Conservation (phyloP, 1,140 invertebrate genomes). For the Sycobia sp. region DNA sequence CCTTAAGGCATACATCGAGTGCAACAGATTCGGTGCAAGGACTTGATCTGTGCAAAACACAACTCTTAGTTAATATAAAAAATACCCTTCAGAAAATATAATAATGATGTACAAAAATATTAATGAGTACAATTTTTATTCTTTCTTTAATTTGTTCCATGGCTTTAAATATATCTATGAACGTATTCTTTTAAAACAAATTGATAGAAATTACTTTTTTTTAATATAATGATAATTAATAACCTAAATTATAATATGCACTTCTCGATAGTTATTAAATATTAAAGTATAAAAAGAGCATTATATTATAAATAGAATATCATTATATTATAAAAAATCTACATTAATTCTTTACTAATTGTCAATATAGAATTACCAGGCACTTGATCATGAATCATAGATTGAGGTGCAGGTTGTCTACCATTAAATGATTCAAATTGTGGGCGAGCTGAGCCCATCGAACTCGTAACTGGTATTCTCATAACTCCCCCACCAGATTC, state of each 20-base stretch:
- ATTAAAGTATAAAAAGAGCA: too few relatives aligned
- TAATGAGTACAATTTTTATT: too few relatives aligned
- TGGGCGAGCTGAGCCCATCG: constrained; percentile 29
- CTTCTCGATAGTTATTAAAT: too few relatives aligned
- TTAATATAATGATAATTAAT: too few relatives aligned
- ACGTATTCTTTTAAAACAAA: too few relatives aligned
- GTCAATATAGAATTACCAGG: constrained; percentile 21
- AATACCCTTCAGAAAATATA: not conserved
- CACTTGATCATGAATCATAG: constrained; percentile 32
- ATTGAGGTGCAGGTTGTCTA: constrained; percentile 23
- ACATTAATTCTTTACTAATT: not conserved
- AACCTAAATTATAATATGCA: too few relatives aligned
- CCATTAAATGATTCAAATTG: constrained; percentile 25
- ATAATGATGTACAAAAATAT: too few relatives aligned
- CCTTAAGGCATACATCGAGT: constrained; percentile 30
- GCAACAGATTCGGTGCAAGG: constrained; percentile 19
- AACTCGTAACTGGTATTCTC: constrained; percentile 33
- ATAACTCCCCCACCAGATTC: constrained; percentile 27
- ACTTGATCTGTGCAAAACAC: constrained; percentile 24
- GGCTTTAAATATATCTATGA: too few relatives aligned
- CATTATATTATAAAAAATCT: too few relatives aligned
- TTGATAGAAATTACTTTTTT: too few relatives aligned
- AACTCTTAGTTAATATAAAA: constrained; percentile 17
- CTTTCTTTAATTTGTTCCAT: too few relatives aligned
- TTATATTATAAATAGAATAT: too few relatives aligned